These are phyloP conservation scores for Limnephilus rhombicus DNA, from an alignment of 2,888 invertebrate species.

Conservation along the genomic window DNA sequence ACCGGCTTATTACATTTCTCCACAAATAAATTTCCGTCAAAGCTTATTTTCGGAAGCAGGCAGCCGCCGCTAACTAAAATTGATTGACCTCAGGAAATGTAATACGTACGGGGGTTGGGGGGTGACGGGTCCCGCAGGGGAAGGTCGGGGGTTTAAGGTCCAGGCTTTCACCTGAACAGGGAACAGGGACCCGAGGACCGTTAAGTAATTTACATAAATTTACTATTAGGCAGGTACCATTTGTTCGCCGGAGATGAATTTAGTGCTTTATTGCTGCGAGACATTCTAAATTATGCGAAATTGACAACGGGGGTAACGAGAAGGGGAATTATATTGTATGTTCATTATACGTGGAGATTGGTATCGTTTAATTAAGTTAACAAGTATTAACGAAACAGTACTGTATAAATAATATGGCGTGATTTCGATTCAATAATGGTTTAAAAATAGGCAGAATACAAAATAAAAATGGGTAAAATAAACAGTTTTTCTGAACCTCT, in stretches of 20 bases:
- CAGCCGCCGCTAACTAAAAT: constrained; percentile 21
- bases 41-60: constrained; percentile 19
- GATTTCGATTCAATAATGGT: neutral
- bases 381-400: neutral
- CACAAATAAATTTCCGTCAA: neutral
- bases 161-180: neutral
- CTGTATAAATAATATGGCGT: no score
- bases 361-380: neutral
- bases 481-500: neutral
- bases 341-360: neutral
- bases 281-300: neutral
- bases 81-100: constrained; percentile 33
- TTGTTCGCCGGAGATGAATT: neutral
- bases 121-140: neutral
- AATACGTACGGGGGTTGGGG: constrained; percentile 2
- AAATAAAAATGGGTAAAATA: neutral
- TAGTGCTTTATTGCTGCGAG: neutral
- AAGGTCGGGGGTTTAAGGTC: neutral
- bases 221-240: neutral
- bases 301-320: neutral
- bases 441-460: neutral
- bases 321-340: neutral
- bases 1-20: neutral
- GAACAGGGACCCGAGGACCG: neutral
- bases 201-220: constrained; percentile 46